phyloP scores from a whole-genome alignment of 1,140 invertebrate genomes.

The Papilio machaon region DNA sequence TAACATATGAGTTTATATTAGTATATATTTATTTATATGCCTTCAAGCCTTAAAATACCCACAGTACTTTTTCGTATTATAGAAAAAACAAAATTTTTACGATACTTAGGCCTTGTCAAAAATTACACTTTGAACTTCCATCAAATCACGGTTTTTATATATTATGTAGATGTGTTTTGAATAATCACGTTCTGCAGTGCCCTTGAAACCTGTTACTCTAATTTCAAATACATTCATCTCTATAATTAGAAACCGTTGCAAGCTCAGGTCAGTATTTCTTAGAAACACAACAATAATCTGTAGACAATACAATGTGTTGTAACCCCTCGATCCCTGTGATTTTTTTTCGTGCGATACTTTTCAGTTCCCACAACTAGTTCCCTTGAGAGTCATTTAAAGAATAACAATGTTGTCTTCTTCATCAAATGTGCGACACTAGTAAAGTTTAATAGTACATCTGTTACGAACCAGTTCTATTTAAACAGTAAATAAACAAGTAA shows the following conservation, averaged over 20 bases:
- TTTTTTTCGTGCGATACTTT: conserved; percentile 61
- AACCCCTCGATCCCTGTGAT: conserved; percentile 60
- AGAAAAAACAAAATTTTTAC: neutral
- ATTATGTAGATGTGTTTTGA: neutral
- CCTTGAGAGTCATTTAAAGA: conserved; percentile 64
- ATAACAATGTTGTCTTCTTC: conserved; percentile 64
- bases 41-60: neutral
- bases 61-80: neutral
- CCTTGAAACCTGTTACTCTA: conserved; percentile 36
- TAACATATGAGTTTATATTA: no score
- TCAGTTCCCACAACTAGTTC: conserved; percentile 65
- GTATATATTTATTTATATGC: no score
- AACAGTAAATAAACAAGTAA: neutral
- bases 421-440: conserved; percentile 49
- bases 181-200: neutral
- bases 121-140: neutral
- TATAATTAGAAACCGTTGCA: conserved; percentile 24
- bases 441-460: conserved; percentile 40
- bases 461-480: conserved; percentile 26
- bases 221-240: conserved; percentile 18
- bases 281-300: conserved; percentile 43
- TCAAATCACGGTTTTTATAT: neutral
- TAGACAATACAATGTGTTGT: conserved; percentile 62
- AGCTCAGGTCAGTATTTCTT: conserved; percentile 35
- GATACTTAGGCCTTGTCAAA: neutral